A percentile compares a stretch with the other conserved stretches of the same genome.
These are phyloP conservation scores for Chirona hameri DNA, from an alignment of 2,888 invertebrate genomes.

Conservation along the genomic window DNA sequence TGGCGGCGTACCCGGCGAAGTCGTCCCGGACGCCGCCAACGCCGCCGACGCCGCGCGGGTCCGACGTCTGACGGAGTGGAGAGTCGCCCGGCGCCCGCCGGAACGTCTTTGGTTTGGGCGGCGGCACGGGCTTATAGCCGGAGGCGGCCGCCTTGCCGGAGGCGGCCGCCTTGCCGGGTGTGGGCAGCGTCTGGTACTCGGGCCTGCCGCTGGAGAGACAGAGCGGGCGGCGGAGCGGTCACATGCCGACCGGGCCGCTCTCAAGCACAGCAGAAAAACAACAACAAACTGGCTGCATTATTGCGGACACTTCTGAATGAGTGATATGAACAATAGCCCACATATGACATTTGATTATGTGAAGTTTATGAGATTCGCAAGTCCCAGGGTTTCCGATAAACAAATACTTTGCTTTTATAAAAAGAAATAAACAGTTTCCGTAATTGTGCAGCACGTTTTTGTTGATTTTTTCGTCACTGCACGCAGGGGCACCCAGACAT, in stretches of 20 bases:
- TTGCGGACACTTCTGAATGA: too few species aligned
- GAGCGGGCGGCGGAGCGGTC: not conserved
- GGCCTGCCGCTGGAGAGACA: slow-evolving; percentile 1
- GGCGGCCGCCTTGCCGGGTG: slow-evolving; percentile 36
- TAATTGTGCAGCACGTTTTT: too few species aligned
- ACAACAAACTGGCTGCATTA: not conserved
- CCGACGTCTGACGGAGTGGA: slow-evolving; percentile 51
- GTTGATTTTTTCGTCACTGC: not conserved
- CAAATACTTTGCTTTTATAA: too few species aligned
- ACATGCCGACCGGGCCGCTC: not conserved
- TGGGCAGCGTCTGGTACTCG: slow-evolving; percentile 63
- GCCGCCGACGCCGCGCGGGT: slow-evolving; percentile 39
- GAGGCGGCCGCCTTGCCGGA: too few species aligned
- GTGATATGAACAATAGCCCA: too few species aligned
- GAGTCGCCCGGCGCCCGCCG: slow-evolving; percentile 54
- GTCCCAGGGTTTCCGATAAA: too few species aligned
- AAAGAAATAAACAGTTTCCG: too few species aligned
- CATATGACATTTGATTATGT: too few species aligned
- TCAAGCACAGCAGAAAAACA: not conserved
- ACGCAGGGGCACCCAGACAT: not conserved
- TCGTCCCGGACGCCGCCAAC: slow-evolving; percentile 43
- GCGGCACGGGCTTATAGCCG: slow-evolving; percentile 73
- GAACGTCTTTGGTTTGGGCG: slow-evolving; percentile 89
- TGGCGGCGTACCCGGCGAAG: slow-evolving; percentile 43
- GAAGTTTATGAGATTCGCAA: too few species aligned